Base-by-base conservation (phyloP, 1,140 invertebrate genomes). In the Portunus trituberculatus region DNA sequence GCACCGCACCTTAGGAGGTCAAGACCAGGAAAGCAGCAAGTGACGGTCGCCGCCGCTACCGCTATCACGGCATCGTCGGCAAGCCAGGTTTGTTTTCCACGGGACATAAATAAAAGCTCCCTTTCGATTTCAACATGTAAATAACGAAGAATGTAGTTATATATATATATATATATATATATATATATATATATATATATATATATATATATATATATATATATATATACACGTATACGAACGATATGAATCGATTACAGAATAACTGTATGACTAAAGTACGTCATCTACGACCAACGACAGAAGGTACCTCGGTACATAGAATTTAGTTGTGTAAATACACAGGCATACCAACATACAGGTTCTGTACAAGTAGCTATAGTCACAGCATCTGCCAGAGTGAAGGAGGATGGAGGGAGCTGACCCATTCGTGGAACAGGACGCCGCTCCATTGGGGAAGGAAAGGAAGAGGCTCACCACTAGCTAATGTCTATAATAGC, bases 221-320 rank as follows among this genome's bases (percentile, higher is more conserved):
- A 20, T 76, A 76, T 76, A 76, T 76, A 20, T 76, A 76, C n/a
- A 76, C 20, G 6, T 76, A 76, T 20, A 20, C 20, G 20, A 20
- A 76, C 67, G 67, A 76, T 76, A 76, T 76, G 67, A 76, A 76
- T 76, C 67, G 67, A 76, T n/a, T 76, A 76, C 67, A 76, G 12
- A 76, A n/a, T 76, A 39, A 39, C 39, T 39, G 39, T n/a, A 76
- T 76, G 20, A 76, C 67, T 76, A n/a, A 25, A 76, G 6, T 76
- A 59, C 52, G 67, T n/a, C 67, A 76, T 76, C 67, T 76, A 76
- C 67, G n/a, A 76, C 67, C 67, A 76, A 76, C 67, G 67, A 76
- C 67, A n/a, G 12, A 76, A 7, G 67, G 67, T 76, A 76, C 67
- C 20, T 76, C n/a, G 25, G 20, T 76, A 76, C 67, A n/a, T n/a